These are phyloP conservation scores for Burhinus oedicnemus DNA, from an alignment of 2,113 vertebrate species.

Conservation along the genomic window DNA sequence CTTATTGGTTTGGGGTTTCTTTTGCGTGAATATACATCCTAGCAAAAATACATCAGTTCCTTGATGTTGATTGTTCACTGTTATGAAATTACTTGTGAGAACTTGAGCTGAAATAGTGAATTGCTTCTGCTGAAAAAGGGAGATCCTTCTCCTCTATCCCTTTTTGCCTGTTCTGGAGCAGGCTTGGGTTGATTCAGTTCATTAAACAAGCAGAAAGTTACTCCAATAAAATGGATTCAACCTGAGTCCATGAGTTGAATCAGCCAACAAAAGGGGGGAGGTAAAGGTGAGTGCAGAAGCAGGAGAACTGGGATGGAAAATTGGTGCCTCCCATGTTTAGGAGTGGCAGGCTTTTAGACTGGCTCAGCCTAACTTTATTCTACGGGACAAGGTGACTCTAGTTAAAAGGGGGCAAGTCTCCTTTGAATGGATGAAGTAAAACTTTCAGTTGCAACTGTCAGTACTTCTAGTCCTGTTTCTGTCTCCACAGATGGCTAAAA, in stretches of 20 bases:
- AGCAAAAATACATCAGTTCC: neutral
- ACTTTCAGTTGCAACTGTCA: neutral
- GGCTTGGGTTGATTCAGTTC: neutral
- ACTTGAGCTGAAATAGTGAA: neutral
- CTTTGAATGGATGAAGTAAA: neutral
- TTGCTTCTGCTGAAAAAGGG: neutral
- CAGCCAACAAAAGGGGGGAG: neutral
- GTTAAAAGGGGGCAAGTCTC: neutral
- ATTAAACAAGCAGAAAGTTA: neutral
- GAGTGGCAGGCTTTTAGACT: neutral
- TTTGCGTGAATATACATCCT: neutral
- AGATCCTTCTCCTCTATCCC: neutral
- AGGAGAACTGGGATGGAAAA: neutral
- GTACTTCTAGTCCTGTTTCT: neutral
- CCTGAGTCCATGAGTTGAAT: neutral
- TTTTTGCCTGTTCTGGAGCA: neutral
- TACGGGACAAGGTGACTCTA: neutral
- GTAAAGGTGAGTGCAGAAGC: neutral
- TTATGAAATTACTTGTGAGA: neutral
- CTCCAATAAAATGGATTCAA: neutral
- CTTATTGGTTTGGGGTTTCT: neutral
- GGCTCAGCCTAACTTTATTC: neutral
- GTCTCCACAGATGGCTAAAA: conserved; percentile 86
- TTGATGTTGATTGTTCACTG: neutral
- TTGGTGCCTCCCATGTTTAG: neutral